phyloP scores from a whole-genome alignment of 2,113 vertebrate genomes.

The Petromus typicus region DNA sequence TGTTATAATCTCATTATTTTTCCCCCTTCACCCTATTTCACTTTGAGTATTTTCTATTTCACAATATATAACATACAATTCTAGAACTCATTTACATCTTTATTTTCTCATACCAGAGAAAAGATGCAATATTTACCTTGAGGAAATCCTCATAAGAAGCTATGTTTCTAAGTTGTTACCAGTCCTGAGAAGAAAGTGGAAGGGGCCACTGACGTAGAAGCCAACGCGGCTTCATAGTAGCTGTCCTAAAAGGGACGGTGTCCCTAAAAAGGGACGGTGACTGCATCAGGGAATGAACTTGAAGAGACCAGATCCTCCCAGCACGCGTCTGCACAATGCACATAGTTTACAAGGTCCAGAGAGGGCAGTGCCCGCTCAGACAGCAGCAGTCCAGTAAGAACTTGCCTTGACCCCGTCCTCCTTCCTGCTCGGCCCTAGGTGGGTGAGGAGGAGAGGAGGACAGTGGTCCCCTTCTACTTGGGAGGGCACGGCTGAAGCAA shows the following conservation, averaged over 20 bases:
- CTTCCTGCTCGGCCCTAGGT: too few species aligned
- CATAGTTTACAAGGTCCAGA: not conserved
- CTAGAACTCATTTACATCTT: too few species aligned
- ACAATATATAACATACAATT: too few species aligned
- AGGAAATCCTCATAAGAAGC: too few species aligned
- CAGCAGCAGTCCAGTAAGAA: not conserved
- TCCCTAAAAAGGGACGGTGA: not conserved
- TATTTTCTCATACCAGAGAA: too few species aligned
- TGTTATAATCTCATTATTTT: too few species aligned
- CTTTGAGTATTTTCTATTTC: too few species aligned
- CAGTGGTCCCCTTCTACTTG: not conserved
- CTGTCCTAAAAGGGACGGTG: not conserved
- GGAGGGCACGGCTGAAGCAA: not conserved
- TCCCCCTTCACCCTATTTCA: too few species aligned
- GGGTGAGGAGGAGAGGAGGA: not conserved
- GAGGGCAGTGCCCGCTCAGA: not conserved
- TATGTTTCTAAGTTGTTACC: not conserved
- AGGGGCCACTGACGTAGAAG: not conserved
- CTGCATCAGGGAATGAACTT: not conserved
- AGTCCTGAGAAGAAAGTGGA: not conserved
- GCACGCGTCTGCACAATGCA: not conserved
- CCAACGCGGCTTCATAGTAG: not conserved
- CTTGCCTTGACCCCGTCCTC: not conserved
- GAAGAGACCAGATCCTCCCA: not conserved
- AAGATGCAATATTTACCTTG: too few species aligned